Base-by-base conservation (phyloP, 2,113 vertebrate genomes). In the Astur gentilis region DNA sequence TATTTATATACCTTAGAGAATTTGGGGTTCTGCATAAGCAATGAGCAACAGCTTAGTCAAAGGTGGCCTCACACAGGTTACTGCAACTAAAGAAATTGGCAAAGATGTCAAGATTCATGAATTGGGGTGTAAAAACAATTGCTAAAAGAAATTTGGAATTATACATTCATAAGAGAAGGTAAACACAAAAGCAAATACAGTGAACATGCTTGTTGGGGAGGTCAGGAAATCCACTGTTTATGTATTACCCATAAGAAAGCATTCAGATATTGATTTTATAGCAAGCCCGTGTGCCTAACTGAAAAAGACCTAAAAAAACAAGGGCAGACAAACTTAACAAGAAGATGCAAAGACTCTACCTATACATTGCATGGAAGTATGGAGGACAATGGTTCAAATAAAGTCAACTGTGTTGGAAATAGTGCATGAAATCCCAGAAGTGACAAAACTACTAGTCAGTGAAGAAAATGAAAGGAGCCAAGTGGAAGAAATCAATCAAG, bases 401-500 rank as follows among this genome's bases (percentile, higher is more conserved):
- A 96, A 95, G 93, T 95, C 87, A 96, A 58, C 92, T 58, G 71
- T 91, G 93, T 62, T 96, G 96, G 96, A 97, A 97, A 96, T 96
- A 97, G 96, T 97, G 96, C 96, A 92, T 96, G 96, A 97, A 97
- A 96, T 97, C 96, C 95, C 96, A 92, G 75, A 97, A 95, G 96
- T 96, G 96, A 97, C 93, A 95, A 88, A 96, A 95, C 87, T 97
- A 97, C 93, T 95, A 96, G 93, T 93, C 92, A 85, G 93, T 96
- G 92, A 95, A 95, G 93, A 94, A 93, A 91, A 97, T 93, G 93
- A 96, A 93, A 96, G 96, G 96, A 97, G 75, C 90, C 93, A 96
- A 97, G 96, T 97, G 96, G 96, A 97, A 97, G 92, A 96, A 97
- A 95, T 96, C 96, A 96, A 96, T 95, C 96, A 96, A 90, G 96